Percentiles rank a stretch among this genome's conserved stretches.
phyloP scores from a whole-genome alignment of 2,113 vertebrate genomes.

The Opisthocomus hoazin region DNA sequence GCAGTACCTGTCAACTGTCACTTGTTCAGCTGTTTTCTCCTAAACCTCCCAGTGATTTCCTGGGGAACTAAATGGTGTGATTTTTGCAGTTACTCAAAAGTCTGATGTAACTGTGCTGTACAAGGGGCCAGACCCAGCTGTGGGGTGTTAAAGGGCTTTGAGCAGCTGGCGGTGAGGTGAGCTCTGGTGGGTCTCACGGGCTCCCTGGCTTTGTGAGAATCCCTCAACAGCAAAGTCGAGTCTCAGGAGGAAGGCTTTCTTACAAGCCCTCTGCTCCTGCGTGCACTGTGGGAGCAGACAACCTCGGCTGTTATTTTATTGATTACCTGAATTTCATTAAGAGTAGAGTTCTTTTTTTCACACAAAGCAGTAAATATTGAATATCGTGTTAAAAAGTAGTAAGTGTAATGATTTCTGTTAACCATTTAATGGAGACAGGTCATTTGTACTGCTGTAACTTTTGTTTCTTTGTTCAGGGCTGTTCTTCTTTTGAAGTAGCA shows the following conservation, averaged over 20 bases:
- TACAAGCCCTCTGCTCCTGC: not conserved
- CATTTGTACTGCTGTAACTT: not conserved
- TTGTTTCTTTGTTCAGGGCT: not conserved
- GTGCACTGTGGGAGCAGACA: not conserved
- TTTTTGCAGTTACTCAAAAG: not conserved
- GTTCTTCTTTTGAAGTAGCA: constrained; percentile 23
- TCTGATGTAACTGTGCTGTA: not conserved
- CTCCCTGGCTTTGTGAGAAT: not conserved
- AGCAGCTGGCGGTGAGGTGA: not conserved
- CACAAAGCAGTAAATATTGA: not conserved
- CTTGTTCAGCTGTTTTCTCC: not conserved
- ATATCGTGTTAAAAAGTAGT: not conserved
- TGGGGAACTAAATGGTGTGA: not conserved
- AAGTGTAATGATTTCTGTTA: not conserved
- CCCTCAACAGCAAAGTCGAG: not conserved
- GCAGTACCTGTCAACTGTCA: not conserved
- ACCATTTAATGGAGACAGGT: not conserved
- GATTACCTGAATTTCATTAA: not conserved
- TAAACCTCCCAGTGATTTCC: not conserved
- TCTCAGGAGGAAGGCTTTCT: not conserved
- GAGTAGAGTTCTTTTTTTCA: not conserved
- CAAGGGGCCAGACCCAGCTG: not conserved
- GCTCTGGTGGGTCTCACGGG: not conserved
- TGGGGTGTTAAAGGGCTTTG: not conserved
- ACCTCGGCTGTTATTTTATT: not conserved